Evolutionary conservation across 2,797 vertebrate genomes (phyloP).

Genomic region (Eospalax fontanierii): DNA sequence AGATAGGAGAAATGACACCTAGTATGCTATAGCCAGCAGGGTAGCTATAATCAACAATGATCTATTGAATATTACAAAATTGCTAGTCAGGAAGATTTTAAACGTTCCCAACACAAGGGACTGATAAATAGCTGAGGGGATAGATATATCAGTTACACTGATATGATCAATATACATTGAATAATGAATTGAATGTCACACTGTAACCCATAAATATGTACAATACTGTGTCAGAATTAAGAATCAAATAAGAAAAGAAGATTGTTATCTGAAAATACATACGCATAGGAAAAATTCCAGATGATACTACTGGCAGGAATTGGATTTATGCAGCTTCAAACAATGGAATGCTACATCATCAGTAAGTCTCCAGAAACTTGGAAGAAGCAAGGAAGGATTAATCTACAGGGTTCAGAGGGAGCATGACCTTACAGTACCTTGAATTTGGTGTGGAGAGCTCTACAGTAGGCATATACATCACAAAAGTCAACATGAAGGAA

Average conservation of each 20-base stretch:
- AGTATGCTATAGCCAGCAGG: not conserved
- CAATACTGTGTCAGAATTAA: not conserved
- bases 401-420: too few species aligned
- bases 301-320: too few species aligned
- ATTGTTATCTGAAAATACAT: too few species aligned
- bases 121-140: not conserved
- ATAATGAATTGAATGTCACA: not conserved
- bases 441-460: too few species aligned
- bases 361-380: too few species aligned
- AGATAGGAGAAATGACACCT: not conserved
- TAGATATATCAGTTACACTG: not conserved
- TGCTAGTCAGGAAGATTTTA: not conserved
- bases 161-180: not conserved
- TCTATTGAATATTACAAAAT: not conserved
- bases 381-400: too few species aligned
- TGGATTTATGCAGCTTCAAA: too few species aligned
- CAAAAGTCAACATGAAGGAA: too few species aligned
- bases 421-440: too few species aligned
- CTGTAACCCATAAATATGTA: not conserved
- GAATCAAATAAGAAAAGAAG: not conserved
- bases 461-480: too few species aligned
- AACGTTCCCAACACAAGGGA: not conserved
- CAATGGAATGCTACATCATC: too few species aligned
- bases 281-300: too few species aligned
- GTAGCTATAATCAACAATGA: not conserved